Conservation (phyloP, 1,140 invertebrate genomes). For the Pogonognathellus flavescens region DNA sequence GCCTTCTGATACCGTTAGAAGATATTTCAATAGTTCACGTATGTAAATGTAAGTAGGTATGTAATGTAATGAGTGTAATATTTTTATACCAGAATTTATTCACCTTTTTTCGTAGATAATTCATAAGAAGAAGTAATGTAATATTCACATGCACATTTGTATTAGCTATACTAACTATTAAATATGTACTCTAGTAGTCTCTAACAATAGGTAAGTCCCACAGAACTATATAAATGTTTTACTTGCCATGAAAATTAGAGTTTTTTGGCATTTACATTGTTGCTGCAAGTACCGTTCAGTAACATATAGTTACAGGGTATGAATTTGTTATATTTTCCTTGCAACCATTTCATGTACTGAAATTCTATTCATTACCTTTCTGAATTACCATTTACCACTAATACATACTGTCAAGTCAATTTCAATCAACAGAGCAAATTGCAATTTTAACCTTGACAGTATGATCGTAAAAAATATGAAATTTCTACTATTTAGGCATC, state of each 20-base stretch:
- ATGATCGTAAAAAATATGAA: conserved; percentile 19
- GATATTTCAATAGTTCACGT: no score
- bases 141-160: no score
- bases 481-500: conserved; percentile 19
- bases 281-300: background rate
- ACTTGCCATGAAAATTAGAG: no score
- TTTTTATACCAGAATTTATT: no score
- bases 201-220: no score
- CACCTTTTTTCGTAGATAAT: no score
- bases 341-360: background rate
- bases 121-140: no score
- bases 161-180: no score
- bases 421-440: background rate
- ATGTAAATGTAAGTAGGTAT: no score
- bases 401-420: background rate
- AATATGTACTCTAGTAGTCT: no score
- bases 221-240: background rate
- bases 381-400: background rate
- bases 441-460: conserved; percentile 20
- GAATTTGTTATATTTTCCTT: background rate
- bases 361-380: background rate
- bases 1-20: no score
- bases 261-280: background rate
- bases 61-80: no score
- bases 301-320: conserved; percentile 24